Base-by-base conservation (phyloP, 2,113 vertebrate genomes). In the Oreotrochilus melanogaster region DNA sequence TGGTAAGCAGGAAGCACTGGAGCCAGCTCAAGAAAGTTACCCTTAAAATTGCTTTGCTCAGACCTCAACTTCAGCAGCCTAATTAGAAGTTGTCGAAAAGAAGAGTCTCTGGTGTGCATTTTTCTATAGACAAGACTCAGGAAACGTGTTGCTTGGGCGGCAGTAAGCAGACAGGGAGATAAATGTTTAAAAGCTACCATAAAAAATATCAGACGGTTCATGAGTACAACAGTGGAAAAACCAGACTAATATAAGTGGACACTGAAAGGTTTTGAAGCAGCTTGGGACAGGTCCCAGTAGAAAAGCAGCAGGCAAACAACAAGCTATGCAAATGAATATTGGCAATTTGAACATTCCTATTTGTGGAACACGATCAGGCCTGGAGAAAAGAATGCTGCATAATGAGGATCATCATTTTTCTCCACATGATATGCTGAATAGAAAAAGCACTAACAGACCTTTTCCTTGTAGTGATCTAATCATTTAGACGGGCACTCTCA, bases 61-160 rank as follows among this genome's bases (percentile, higher is more conserved):
- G 91, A 84, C 57, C 88, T 97, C 88, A 94, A 31, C 87, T 64
- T 93, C 86, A 61, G 92, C 73, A 88, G 86, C 66, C 89, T 96
- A 96, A 97, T 97, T 95, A 96, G 89, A 95, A 95, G 80, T 3
- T 81, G 80, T 83, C 95, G 93, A 95, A 97, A 96, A 83, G 80
- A 95, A 93, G 80, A 95, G 66, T 93, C 87, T 95, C 95, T 92
- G 27, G 91, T 72, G 93, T 93, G 64, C 28, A 28, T 94, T 97
- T 96, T 97, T 73, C 76, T 72, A 64, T 23, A 94, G 92, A 92
- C 62, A 62, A 93, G 84, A 48, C 76, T 96, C 91, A 83, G 93
- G 92, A 97, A 97, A 88, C 28, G 4, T 33, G 89, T 88, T 95
- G 88, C 88, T 93, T 91, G 60, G 65, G 66, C 43, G 4, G 87